These are phyloP conservation scores for Sitobion miscanthi DNA, from an alignment of 1,140 invertebrate genomes.

Conservation along the genomic window DNA sequence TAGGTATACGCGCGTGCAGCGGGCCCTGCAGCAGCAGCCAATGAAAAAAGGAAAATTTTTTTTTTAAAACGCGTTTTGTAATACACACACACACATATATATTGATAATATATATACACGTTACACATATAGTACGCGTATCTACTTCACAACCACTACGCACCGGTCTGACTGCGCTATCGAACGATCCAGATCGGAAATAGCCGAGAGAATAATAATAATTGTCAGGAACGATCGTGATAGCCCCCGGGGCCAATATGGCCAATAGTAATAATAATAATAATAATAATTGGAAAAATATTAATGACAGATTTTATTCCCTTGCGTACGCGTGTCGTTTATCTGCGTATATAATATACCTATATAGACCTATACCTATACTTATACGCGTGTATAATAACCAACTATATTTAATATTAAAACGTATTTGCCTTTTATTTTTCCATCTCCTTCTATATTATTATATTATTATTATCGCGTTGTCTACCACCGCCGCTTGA, in stretches of 20 bases:
- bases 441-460: not conserved
- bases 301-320: slow-evolving; percentile 41
- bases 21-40: not conserved
- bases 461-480: not conserved
- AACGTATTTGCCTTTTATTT: not conserved
- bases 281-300: slow-evolving; percentile 44
- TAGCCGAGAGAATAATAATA: slow-evolving; percentile 39
- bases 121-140: not conserved
- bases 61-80: not conserved
- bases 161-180: not conserved
- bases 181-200: slow-evolving; percentile 38
- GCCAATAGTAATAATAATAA: slow-evolving; percentile 26
- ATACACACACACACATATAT: too few species aligned
- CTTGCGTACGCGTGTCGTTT: not conserved
- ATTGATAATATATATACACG: not conserved
- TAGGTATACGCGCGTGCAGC: not conserved
- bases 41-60: not conserved
- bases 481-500: not conserved
- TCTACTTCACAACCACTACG: not conserved
- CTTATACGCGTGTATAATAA: not conserved
- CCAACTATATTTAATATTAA: not conserved
- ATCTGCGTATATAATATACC: not conserved
- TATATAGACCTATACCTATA: not conserved
- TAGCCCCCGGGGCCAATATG: not conserved
- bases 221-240: slow-evolving; percentile 42